A percentile compares a stretch with the other conserved stretches of the same genome.
phyloP scores from a whole-genome alignment of 1,140 invertebrate genomes.

The Battus philenor region DNA sequence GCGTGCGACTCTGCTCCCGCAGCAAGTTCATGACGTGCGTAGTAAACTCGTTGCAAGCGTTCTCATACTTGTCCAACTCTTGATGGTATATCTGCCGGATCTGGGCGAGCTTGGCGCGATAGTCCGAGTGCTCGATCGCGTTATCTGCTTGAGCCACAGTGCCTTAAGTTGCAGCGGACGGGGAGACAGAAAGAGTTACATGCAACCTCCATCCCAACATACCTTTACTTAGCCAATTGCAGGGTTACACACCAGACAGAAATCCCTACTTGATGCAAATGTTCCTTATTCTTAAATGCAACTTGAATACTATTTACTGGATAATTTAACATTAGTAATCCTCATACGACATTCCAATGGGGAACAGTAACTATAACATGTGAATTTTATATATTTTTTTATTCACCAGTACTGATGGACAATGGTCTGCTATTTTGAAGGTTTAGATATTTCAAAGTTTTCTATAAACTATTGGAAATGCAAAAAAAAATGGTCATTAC shows the following conservation, averaged over 20 bases:
- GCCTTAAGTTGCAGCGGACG: conserved; percentile 54
- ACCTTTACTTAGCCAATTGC: conserved; percentile 9
- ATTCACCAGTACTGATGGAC: too few relatives aligned
- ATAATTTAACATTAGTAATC: too few relatives aligned
- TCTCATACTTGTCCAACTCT: conserved; percentile 99
- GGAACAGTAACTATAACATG: too few relatives aligned
- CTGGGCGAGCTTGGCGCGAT: conserved; percentile 98
- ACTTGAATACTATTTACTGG: too few relatives aligned
- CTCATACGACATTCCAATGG: too few relatives aligned
- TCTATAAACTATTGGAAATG: too few relatives aligned
- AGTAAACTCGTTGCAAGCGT: conserved; percentile 99
- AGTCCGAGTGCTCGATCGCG: conserved; percentile 99
- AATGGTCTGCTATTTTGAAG: too few relatives aligned
- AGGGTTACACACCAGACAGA: neutral
- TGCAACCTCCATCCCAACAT: conserved; percentile 36
- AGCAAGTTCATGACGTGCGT: conserved; percentile 99
- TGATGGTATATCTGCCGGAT: conserved; percentile 99
- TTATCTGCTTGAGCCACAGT: conserved; percentile 87
- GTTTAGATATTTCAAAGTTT: too few relatives aligned
- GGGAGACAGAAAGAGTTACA: conserved; percentile 46
- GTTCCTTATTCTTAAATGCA: too few relatives aligned
- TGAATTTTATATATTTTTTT: too few relatives aligned
- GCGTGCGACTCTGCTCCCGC: conserved; percentile 96
- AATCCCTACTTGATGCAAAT: too few relatives aligned
- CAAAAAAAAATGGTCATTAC: too few relatives aligned